Percentiles rank a stretch among this genome's conserved stretches.
phyloP scores from a whole-genome alignment of 2,888 invertebrate genomes.

The Drosophila merina region DNA sequence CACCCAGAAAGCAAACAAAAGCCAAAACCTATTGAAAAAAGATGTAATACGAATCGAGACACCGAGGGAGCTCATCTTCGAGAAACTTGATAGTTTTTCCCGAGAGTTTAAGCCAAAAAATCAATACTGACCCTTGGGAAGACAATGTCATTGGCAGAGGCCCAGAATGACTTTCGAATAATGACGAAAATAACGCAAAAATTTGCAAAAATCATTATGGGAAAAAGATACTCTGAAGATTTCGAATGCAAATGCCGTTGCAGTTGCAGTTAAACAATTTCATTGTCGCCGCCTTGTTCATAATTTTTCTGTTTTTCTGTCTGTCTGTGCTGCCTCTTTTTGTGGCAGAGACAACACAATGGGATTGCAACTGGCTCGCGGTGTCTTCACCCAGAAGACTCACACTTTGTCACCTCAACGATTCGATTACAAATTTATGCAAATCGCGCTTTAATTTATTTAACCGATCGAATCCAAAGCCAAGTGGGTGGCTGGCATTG shows the following conservation, averaged over 20 bases:
- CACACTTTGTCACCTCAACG: conserved; percentile 39
- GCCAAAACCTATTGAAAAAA: too few species aligned
- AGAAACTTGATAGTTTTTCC: neutral
- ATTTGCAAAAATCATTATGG: conserved; percentile 30
- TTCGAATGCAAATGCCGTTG: conserved; percentile 16
- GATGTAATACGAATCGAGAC: too few species aligned
- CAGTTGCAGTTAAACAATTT: conserved; percentile 39
- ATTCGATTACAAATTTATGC: conserved; percentile 39
- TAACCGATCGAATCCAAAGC: conserved; percentile 4
- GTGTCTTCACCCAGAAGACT: conserved; percentile 27
- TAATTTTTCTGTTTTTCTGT: neutral
- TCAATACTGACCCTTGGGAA: conserved; percentile 2
- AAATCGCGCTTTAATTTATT: conserved; percentile 31
- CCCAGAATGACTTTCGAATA: conserved; percentile 4
- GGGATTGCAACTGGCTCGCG: conserved; percentile 1
- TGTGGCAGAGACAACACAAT: conserved; percentile 6
- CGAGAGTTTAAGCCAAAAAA: neutral
- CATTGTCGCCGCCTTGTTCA: conserved; percentile 25
- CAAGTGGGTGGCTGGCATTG: conserved; percentile 23
- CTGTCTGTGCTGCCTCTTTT: conserved; percentile 4
- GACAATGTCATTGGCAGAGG: conserved; percentile 22
- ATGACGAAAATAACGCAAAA: conserved; percentile 6
- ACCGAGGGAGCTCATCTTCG: too few species aligned
- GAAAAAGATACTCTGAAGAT: conserved; percentile 8
- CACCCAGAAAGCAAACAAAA: too few species aligned